phyloP scores from a whole-genome alignment of 2,888 invertebrate genomes.

The Isoperla grammatica region DNA sequence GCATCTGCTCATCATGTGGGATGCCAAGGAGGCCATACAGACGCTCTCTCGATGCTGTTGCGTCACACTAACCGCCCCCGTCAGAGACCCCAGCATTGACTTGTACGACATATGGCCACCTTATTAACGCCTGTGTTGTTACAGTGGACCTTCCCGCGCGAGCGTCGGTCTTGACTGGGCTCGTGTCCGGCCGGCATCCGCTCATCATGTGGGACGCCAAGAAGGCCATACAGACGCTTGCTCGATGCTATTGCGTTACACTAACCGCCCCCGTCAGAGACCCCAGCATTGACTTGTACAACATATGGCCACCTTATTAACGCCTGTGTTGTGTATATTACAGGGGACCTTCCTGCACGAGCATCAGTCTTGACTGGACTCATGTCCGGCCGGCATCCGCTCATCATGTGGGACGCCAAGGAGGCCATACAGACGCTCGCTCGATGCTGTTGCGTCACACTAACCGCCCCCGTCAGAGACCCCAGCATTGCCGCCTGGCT shows the following conservation, averaged over 20 bases:
- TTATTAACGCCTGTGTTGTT: too few species aligned
- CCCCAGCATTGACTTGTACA: too few species aligned
- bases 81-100: slow-evolving; percentile 9
- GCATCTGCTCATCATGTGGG: not conserved
- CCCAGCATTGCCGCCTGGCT: slow-evolving; percentile 7
- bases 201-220: slow-evolving; percentile 9
- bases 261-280: not conserved
- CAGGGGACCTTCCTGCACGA: too few species aligned
- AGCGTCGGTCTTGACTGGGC: too few species aligned
- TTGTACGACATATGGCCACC: too few species aligned
- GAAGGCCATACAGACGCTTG: not conserved
- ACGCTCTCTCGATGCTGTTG: not conserved
- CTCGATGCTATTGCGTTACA: not conserved
- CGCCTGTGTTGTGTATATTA: too few species aligned
- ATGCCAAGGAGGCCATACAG: not conserved
- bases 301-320: too few species aligned
- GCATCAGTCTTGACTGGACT: too few species aligned
- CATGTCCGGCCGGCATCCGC: too few species aligned
- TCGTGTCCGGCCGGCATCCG: too few species aligned
- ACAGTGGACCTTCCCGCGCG: too few species aligned
- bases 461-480: not conserved
- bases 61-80: not conserved
- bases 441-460: not conserved
- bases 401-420: slow-evolving; percentile 10
- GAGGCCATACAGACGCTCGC: not conserved